Base-by-base conservation (phyloP, 2,113 vertebrate species). In the Cebus imitator region DNA sequence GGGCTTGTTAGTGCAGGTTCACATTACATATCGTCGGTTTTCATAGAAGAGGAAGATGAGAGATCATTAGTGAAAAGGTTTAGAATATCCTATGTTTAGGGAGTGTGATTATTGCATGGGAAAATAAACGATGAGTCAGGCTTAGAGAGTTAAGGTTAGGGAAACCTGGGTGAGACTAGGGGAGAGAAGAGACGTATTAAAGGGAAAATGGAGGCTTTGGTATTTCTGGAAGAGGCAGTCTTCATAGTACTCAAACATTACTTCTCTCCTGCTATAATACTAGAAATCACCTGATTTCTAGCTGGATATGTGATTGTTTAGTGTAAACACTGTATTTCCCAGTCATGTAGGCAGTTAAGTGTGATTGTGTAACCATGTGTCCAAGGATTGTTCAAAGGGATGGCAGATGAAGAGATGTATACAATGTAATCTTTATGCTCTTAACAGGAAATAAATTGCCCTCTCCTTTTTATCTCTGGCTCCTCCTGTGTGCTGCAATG, bases 81-180 rank as follows among this genome's bases (percentile, higher is more conserved):
- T 25, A 23, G 52, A 5, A 66, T 80, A 81, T 45, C 8, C 21
- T 73, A 3, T 30, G 14, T 40, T 55, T 18, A 52, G 17, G 14
- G 7, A 37, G 1, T 76, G 14, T 83, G 66, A 6, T 50, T 66
- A n/a, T 23, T 8, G 27, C 5, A 12, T 80, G 1, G 25, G 48
- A 79, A 73, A n/a, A 52, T 37, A n/a, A 66, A 55, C 18, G 13
- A 66, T 5, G 1, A 17, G 25, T 55, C 58, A 70, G 6, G 17
- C 30, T 35, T 68, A 52, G 11, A 58, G 37, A 70, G 18, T n/a
- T 66, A 68, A 43, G 48, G 17, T 27, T 13, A 18, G 3, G 2
- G 14, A 2, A 68, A 40, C 0, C 48, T 75, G 13, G 4, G 0
- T 61, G n/a, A 76, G 11, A 21, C 12, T 1, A 35, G 16, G 84